Evolutionary conservation across 2,113 vertebrate genomes (phyloP).

Genomic region (Mus spicilegus): DNA sequence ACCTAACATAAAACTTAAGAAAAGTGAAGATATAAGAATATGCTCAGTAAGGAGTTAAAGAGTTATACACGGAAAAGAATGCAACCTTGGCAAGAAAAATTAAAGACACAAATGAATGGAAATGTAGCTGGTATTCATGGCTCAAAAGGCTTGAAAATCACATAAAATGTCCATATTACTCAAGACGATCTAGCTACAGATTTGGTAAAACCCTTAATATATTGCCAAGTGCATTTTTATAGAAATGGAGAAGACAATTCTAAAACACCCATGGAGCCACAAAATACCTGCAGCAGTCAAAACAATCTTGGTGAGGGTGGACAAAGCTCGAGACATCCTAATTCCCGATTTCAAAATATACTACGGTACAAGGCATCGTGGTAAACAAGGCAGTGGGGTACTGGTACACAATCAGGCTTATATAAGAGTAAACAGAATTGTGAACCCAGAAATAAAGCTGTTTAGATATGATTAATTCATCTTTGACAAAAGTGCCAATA

Average conservation of each 20-base stretch:
- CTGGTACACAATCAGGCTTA: not conserved
- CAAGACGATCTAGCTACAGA: constrained; percentile 25
- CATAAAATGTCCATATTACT: not conserved
- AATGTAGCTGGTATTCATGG: not conserved
- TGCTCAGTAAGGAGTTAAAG: not conserved
- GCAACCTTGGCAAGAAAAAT: constrained; percentile 6
- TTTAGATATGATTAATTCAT: not conserved
- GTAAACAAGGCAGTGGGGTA: not conserved
- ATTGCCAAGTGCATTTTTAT: not conserved
- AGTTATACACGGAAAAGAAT: not conserved
- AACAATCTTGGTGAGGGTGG: constrained; percentile 18
- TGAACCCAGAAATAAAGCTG: not conserved
- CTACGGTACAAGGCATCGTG: not conserved
- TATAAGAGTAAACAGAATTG: not conserved
- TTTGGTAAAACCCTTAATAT: not conserved
- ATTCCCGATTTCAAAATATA: constrained; percentile 41
- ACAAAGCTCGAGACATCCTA: not conserved
- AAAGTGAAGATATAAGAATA: constrained; percentile 38
- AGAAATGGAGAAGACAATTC: not conserved
- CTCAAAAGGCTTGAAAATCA: not conserved
- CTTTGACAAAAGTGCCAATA: not conserved
- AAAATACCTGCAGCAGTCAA: constrained; percentile 21
- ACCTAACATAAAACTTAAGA: not conserved
- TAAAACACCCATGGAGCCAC: not conserved
- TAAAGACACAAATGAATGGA: not conserved